phyloP scores from a whole-genome alignment of 1,140 invertebrate species.

The Pseudomyrmex flavicornis region DNA sequence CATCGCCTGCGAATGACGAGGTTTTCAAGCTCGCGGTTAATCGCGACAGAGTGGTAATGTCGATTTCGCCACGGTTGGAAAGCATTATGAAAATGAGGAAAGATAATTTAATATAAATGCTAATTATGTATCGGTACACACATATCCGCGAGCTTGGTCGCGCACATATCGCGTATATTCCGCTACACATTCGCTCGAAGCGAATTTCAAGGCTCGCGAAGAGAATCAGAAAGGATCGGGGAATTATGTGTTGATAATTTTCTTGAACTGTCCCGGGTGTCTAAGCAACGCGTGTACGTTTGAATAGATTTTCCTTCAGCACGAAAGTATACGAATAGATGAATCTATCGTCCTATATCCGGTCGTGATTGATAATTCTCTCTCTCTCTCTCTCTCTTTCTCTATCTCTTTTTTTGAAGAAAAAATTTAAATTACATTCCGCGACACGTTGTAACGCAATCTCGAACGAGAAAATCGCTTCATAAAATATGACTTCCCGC shows the following conservation, averaged over 20 bases:
- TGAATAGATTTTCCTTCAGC: not conserved
- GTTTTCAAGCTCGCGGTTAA: constrained; percentile 35
- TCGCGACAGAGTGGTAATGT: constrained; percentile 35
- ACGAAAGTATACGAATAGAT: not conserved
- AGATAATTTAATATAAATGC: constrained; percentile 79
- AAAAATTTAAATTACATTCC: constrained; percentile 54
- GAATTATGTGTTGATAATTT: not conserved
- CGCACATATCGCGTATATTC: constrained; percentile 57
- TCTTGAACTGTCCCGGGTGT: not conserved
- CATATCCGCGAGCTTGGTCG: constrained; percentile 33
- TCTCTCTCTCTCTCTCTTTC: not conserved
- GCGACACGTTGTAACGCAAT: constrained; percentile 45
- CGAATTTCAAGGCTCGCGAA: constrained; percentile 51
- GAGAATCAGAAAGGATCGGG: not conserved
- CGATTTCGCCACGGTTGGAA: constrained; percentile 29
- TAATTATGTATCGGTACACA: constrained; percentile 65
- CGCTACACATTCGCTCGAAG: constrained; percentile 62
- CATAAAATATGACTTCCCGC: constrained; percentile 71
- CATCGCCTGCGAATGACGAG: not conserved
- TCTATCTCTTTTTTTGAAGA: not conserved
- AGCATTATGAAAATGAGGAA: constrained; percentile 73
- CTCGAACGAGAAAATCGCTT: constrained; percentile 66
- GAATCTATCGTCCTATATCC: not conserved
- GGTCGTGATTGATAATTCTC: constrained; percentile 37
- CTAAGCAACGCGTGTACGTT: not conserved